Base-by-base conservation (phyloP, 2,888 invertebrate genomes). In the Drosophila ochracea region DNA sequence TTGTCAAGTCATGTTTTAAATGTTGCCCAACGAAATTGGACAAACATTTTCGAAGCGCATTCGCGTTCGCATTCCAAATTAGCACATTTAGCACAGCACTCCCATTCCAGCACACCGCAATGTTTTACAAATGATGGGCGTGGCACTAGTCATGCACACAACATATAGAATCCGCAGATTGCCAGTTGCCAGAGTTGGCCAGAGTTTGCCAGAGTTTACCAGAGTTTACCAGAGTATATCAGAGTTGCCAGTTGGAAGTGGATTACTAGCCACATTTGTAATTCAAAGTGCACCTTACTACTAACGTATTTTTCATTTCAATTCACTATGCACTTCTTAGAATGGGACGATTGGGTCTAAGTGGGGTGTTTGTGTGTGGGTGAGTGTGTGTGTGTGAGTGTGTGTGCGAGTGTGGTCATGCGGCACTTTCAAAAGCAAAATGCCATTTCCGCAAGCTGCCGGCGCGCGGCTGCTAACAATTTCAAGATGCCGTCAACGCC, bases 1-100 rank as follows among this genome's bases (percentile, higher is more conserved):
- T 85, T 85, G 86, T 88, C 85, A 85, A 88, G 88, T 88, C 90
- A 84, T 83, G 85, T 85, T 85, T 88, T 88, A 90, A 85, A 90
- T 88, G 89, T 85, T 85, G 78, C 78, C 83, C 90, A 90, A 85
- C 80, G 80, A 85, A 85, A 90, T 85, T 85, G 85, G 90, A 85
- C 90, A 85, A 90, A 85, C 90, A 85, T 85, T 89, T 79, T 90
- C 78, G 68, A 82, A 82, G 72, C 82, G 79, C 73, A 82, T 82
- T 82, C 78, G 85, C 78, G 69, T 68, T 78, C 76, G 78, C 76
- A 76, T 73, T 74, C 75, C 49, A 90, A 89, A 88, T 88, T 89
- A 90, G 82, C 79, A 82, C 82, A 89, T 87, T 87, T 73, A 67
- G 39, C 16, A 49, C 37, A 25, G 19, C 25, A 25, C 33, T 9